These are phyloP conservation scores for Allobates femoralis DNA, from an alignment of 2,797 vertebrate species.

Conservation along the genomic window DNA sequence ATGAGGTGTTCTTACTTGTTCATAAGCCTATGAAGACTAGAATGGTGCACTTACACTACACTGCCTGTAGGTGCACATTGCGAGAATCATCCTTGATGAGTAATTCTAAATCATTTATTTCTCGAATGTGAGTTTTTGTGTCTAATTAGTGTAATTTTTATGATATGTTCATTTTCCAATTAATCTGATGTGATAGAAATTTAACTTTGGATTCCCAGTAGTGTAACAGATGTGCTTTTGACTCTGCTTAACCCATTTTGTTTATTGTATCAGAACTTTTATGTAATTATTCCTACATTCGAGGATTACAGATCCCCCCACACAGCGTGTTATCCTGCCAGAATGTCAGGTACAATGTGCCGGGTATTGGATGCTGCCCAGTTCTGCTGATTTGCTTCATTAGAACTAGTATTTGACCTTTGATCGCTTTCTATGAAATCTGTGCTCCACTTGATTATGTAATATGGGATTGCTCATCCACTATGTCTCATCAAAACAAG, in stretches of 20 bases:
- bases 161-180: background rate
- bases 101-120: background rate
- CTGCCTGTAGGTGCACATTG: background rate
- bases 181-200: background rate
- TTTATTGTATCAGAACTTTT: background rate
- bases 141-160: background rate
- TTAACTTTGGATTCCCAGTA: background rate
- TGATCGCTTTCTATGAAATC: conserved; percentile 56
- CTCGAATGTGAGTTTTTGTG: background rate
- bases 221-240: background rate
- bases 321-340: conserved; percentile 8
- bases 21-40: too few species aligned
- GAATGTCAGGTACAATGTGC: conserved; percentile 11
- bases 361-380: conserved; percentile 24
- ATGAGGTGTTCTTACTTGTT: too few species aligned
- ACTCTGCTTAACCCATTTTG: background rate
- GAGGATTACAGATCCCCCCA: background rate
- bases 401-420: conserved; percentile 52
- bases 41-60: too few species aligned
- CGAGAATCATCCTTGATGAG: background rate
- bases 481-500: conserved; percentile 42
- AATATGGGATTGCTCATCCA: conserved; percentile 43
- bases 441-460: conserved; percentile 28
- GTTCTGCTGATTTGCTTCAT: conserved; percentile 21
- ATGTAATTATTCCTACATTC: conserved; percentile 6